A percentile compares a stretch with the other conserved stretches of the same genome.
Evolutionary conservation across 2,113 vertebrate species (phyloP).

Genomic region (Trichechus manatus): DNA sequence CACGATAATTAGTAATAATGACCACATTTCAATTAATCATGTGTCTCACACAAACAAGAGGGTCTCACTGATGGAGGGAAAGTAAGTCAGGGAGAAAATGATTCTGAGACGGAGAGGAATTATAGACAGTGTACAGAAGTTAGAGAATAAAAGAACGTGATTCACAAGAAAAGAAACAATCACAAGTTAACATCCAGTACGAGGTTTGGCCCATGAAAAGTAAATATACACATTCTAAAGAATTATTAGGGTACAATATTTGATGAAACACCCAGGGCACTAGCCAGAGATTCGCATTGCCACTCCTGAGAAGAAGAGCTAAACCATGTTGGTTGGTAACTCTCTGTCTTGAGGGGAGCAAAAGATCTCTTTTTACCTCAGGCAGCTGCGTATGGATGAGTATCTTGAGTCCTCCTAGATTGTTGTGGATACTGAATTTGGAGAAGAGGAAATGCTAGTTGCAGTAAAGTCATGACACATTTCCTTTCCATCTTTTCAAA

Average conservation of each 20-base stretch:
- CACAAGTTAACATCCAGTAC: background rate
- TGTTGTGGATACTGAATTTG: background rate
- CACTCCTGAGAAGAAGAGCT: background rate
- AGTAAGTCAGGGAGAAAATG: background rate
- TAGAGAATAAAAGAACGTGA: background rate
- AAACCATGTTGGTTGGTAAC: background rate
- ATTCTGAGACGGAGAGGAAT: background rate
- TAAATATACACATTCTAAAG: background rate
- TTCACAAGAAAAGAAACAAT: background rate
- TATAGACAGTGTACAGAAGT: background rate
- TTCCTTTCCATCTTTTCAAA: background rate
- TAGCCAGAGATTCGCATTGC: background rate
- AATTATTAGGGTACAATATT: background rate
- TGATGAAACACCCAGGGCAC: background rate
- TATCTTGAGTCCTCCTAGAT: background rate
- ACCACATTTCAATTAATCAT: background rate
- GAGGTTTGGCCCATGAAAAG: background rate
- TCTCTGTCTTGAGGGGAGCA: background rate
- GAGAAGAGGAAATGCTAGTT: background rate
- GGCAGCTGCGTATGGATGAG: background rate
- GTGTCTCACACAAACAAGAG: background rate
- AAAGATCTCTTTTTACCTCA: background rate
- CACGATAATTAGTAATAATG: background rate
- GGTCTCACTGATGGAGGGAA: background rate
- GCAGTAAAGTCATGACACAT: background rate